Conservation (phyloP, 2,113 vertebrate genomes). For the Salvator merianae region DNA sequence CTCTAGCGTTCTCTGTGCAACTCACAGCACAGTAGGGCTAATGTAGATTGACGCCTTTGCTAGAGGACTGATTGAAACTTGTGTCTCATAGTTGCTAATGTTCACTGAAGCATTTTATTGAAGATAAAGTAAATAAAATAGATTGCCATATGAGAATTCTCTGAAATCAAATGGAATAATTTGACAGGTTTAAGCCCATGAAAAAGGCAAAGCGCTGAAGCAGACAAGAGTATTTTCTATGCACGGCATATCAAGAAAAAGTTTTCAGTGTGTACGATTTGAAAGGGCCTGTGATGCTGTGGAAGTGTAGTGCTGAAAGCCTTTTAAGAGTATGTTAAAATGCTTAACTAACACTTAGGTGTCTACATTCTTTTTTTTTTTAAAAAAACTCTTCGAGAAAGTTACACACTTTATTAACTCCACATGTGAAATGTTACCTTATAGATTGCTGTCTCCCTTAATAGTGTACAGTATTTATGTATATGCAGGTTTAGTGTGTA, state of each 20-base stretch:
- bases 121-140: slow-evolving; percentile 98
- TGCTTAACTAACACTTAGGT: slow-evolving; percentile 25
- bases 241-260: slow-evolving; percentile 48
- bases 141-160: slow-evolving; percentile 87
- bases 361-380: not conserved
- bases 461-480: not conserved
- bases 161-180: slow-evolving; percentile 89
- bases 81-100: slow-evolving; percentile 90
- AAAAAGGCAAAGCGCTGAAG: slow-evolving; percentile 67
- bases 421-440: slow-evolving; percentile 32
- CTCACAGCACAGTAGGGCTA: slow-evolving; percentile 72
- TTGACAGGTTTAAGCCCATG: slow-evolving; percentile 78
- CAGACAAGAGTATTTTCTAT: slow-evolving; percentile 68
- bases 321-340: not conserved
- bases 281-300: slow-evolving; percentile 46
- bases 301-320: slow-evolving; percentile 51
- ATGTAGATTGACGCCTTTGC: slow-evolving; percentile 83
- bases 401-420: slow-evolving; percentile 36
- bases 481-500: slow-evolving; percentile 31
- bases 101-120: slow-evolving; percentile 97
- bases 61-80: slow-evolving; percentile 88
- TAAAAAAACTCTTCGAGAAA: slow-evolving; percentile 13
- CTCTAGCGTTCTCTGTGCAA: slow-evolving; percentile 62
- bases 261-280: slow-evolving; percentile 33
- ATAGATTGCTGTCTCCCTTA: slow-evolving; percentile 29